phyloP scores from a whole-genome alignment of 2,888 invertebrate species.

The Octonoba sinensis region DNA sequence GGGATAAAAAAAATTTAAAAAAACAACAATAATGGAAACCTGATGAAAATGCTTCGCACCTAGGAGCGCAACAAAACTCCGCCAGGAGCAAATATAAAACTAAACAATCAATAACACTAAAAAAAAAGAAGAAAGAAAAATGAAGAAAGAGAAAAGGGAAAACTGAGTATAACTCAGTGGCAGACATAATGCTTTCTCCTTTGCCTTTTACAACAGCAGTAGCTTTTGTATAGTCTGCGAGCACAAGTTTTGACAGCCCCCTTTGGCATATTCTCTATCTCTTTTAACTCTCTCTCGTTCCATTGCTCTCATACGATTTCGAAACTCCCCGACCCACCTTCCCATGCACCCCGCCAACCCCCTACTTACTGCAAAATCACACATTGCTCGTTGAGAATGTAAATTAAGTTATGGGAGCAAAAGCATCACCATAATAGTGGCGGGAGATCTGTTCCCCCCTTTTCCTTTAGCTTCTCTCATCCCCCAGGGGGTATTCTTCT shows the following conservation, averaged over 20 bases:
- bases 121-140: constrained; percentile 12
- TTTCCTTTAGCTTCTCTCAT: not conserved
- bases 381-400: constrained; percentile 60
- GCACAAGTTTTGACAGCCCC: constrained; percentile 62
- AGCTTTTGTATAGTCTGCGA: constrained; percentile 52
- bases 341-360: constrained; percentile 13
- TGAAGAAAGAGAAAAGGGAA: constrained; percentile 21
- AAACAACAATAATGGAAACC: constrained; percentile 21
- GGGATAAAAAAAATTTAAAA: not conserved
- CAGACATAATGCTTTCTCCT: constrained; percentile 44
- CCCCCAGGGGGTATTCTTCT: not conserved
- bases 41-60: constrained; percentile 30
- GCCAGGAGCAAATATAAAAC: constrained; percentile 33
- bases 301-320: not conserved
- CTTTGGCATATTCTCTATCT: constrained; percentile 45
- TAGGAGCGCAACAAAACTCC: not conserved
- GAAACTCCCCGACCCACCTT: not conserved
- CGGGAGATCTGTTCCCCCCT: constrained; percentile 18
- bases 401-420: constrained; percentile 64
- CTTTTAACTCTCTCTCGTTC: constrained; percentile 37
- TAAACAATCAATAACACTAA: constrained; percentile 33
- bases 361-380: constrained; percentile 57
- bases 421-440: constrained; percentile 61
- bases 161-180: constrained; percentile 8
- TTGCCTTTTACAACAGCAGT: constrained; percentile 26